These are phyloP conservation scores for Trichogramma pretiosum DNA, from an alignment of 1,140 invertebrate species.

Conservation along the genomic window DNA sequence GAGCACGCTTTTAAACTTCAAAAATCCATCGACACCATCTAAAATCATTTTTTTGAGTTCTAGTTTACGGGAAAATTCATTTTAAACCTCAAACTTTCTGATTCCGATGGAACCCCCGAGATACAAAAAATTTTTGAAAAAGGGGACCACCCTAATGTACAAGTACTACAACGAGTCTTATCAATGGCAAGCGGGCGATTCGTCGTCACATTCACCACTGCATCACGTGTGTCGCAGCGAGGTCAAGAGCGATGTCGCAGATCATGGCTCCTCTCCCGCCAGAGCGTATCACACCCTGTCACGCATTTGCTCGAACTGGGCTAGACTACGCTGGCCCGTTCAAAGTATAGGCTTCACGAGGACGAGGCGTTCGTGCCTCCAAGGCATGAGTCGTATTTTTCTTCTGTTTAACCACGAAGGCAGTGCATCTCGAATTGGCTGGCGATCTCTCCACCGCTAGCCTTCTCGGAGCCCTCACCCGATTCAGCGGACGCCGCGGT, in stretches of 20 bases:
- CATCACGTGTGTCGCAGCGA: background rate
- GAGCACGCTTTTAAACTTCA: too few species aligned
- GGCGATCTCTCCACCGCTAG: background rate
- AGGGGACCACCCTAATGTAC: too few species aligned
- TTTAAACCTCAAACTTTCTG: too few species aligned
- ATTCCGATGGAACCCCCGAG: too few species aligned
- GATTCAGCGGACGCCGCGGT: background rate
- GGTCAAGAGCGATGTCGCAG: background rate
- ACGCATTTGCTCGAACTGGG: background rate
- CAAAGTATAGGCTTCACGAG: background rate
- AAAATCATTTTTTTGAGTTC: too few species aligned
- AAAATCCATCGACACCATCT: too few species aligned
- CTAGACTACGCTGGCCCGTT: background rate
- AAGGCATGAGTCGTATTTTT: background rate
- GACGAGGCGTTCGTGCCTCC: background rate
- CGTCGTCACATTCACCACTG: background rate
- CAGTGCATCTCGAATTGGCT: background rate
- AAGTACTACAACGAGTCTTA: background rate
- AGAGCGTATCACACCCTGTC: background rate
- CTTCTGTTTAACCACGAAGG: background rate
- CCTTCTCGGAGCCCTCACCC: background rate
- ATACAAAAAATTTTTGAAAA: too few species aligned
- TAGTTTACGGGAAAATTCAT: too few species aligned
- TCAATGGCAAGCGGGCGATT: background rate
- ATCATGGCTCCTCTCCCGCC: background rate